Evolutionary conservation across 2,888 invertebrate species (phyloP).

Genomic region (Cheilosia pagana): DNA sequence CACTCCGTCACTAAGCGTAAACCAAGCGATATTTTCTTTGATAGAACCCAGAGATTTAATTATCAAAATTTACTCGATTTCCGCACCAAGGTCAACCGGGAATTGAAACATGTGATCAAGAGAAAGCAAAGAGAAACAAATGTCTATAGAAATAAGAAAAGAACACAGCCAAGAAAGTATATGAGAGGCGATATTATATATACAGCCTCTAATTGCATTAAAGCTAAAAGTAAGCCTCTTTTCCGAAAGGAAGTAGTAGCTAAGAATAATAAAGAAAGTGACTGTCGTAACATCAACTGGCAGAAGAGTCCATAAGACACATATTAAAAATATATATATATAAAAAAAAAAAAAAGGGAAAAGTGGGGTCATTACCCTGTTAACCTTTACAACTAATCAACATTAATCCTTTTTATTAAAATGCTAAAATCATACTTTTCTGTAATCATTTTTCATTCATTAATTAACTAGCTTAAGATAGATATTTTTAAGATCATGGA

Average conservation of each 20-base stretch:
- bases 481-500: too few species aligned
- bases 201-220: slow-evolving; percentile 9
- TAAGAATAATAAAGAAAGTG: slow-evolving; percentile 18
- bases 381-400: too few species aligned
- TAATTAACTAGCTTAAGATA: too few species aligned
- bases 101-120: too few species aligned
- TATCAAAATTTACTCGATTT: too few species aligned
- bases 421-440: too few species aligned
- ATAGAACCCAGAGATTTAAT: too few species aligned
- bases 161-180: not conserved
- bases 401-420: too few species aligned
- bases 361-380: too few species aligned
- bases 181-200: slow-evolving; percentile 12
- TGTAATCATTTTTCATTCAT: too few species aligned
- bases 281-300: slow-evolving; percentile 3
- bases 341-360: not conserved
- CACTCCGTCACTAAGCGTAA: not conserved
- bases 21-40: not conserved
- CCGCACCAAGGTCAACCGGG: too few species aligned
- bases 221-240: slow-evolving; percentile 7
- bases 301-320: slow-evolving; percentile 3
- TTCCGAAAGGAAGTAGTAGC: slow-evolving; percentile 16
- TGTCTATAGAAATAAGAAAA: not conserved
- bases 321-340: not conserved
- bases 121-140: too few species aligned